A percentile compares a stretch with the other conserved stretches of the same genome.
Conservation (phyloP, 2,888 invertebrate species). For the Allygus modestus region DNA sequence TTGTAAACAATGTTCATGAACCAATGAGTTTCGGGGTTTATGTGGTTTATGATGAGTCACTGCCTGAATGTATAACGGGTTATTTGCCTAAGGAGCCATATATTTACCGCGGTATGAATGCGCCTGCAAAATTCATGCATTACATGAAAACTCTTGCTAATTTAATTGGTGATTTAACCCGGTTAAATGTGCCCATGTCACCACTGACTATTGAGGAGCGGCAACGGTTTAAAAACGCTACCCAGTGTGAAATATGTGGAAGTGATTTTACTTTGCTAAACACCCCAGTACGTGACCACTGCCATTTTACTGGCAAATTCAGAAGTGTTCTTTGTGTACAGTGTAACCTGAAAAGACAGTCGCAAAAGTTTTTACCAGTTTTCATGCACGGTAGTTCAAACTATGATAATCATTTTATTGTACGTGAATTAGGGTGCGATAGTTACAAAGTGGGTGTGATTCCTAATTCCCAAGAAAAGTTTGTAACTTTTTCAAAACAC, state of each 20-base stretch:
- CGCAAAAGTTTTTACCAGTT: conserved; percentile 32
- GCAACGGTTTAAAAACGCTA: background rate
- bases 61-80: conserved; percentile 13
- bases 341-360: conserved; percentile 11
- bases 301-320: conserved; percentile 37
- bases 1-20: conserved; percentile 11
- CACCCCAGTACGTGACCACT: conserved; percentile 34
- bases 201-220: background rate
- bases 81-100: conserved; percentile 22
- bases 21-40: conserved; percentile 4
- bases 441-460: conserved; percentile 21
- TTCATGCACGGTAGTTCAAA: conserved; percentile 40
- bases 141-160: conserved; percentile 16
- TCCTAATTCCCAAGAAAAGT: conserved; percentile 33
- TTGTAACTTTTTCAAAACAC: conserved; percentile 42
- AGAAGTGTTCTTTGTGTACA: conserved; percentile 15
- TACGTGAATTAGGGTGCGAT: conserved; percentile 40
- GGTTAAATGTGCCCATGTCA: background rate
- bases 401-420: conserved; percentile 41
- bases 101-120: conserved; percentile 25
- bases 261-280: background rate
- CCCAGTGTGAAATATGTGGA: conserved; percentile 31
- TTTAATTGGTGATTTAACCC: conserved; percentile 3
- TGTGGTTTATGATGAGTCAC: conserved; percentile 22
- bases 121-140: background rate